Evolutionary conservation across 1,140 invertebrate genomes (phyloP).

Genomic region (Trachymyrmex cornetzi): DNA sequence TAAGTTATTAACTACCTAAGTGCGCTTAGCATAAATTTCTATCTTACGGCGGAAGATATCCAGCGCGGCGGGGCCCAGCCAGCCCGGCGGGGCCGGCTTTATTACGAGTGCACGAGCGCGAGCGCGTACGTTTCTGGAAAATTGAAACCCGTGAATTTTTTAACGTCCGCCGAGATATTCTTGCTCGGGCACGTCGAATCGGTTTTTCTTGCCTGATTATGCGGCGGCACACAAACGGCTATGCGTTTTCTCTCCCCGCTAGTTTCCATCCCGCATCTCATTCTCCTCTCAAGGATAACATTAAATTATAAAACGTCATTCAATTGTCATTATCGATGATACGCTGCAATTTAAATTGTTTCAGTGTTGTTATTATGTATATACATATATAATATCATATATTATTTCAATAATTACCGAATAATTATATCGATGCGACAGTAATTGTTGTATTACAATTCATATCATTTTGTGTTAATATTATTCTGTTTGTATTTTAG

Average conservation of each 20-base stretch:
- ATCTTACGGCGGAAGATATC: conserved; percentile 45
- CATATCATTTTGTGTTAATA: neutral
- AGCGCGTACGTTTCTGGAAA: conserved; percentile 52
- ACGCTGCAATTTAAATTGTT: neutral
- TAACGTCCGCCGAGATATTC: conserved; percentile 51
- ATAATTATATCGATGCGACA: neutral
- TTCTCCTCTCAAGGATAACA: conserved; percentile 24
- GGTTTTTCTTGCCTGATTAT: conserved; percentile 64
- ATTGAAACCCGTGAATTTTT: conserved; percentile 63
- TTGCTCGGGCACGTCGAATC: conserved; percentile 58
- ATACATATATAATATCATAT: too few species aligned
- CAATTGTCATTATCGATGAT: neutral
- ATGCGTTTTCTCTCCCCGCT: neutral
- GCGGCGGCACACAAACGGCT: conserved; percentile 51
- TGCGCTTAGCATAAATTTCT: conserved; percentile 75
- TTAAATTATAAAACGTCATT: neutral
- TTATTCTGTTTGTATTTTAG: conserved; percentile 3
- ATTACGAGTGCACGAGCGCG: conserved; percentile 40
- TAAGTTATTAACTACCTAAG: conserved; percentile 74
- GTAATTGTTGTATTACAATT: conserved; percentile 15
- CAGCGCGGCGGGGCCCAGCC: neutral
- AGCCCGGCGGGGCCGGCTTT: conserved; percentile 12
- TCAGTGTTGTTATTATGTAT: neutral
- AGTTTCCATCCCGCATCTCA: neutral
- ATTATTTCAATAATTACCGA: conserved; percentile 4